Conservation (phyloP, 1,140 invertebrate species). For the Linepithema humile region DNA sequence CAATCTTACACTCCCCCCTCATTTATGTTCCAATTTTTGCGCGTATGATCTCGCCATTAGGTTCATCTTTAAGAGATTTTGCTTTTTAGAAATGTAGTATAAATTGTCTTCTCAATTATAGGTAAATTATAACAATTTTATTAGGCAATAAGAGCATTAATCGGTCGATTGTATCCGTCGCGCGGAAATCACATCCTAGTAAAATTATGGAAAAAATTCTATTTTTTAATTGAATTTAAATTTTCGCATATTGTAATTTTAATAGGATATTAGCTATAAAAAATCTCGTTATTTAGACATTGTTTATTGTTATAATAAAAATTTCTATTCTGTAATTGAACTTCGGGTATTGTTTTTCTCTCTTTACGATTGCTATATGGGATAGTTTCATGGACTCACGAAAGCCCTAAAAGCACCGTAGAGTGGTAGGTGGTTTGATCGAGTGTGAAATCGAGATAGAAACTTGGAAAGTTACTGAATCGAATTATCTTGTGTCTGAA, state of each 20-base stretch:
- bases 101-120: not conserved
- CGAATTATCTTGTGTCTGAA: slow-evolving; percentile 50
- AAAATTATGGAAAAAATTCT: not conserved
- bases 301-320: not conserved
- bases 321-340: not conserved
- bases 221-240: not conserved
- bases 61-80: not conserved
- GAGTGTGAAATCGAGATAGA: slow-evolving; percentile 51
- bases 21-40: slow-evolving; percentile 19
- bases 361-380: not conserved
- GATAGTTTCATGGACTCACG: not conserved
- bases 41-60: not conserved
- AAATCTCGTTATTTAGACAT: not conserved
- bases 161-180: not conserved
- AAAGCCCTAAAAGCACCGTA: not conserved
- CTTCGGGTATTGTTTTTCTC: not conserved
- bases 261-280: not conserved
- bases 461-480: slow-evolving; percentile 55
- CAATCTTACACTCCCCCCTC: not conserved
- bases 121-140: too few relatives aligned
- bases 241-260: not conserved
- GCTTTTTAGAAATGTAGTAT: not conserved
- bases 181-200: not conserved
- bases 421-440: slow-evolving; percentile 1
- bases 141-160: not conserved